phyloP scores from a whole-genome alignment of 2,797 vertebrate genomes.

The Sarcoramphus papa region DNA sequence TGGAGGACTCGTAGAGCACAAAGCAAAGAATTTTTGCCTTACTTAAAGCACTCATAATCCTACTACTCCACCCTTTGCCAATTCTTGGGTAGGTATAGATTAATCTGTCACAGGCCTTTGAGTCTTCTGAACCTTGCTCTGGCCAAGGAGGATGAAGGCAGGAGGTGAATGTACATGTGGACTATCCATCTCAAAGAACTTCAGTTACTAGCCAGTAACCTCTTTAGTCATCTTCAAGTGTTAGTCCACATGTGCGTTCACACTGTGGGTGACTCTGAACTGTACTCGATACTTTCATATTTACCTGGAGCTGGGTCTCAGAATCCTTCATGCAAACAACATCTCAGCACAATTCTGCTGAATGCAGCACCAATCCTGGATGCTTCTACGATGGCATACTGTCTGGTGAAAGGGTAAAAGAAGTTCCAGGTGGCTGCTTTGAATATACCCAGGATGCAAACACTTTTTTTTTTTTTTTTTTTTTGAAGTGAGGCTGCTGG shows the following conservation, averaged over 20 bases:
- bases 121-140: neutral
- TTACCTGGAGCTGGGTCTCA: neutral
- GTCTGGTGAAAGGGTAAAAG: neutral
- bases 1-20: neutral
- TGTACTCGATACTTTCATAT: neutral
- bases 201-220: neutral
- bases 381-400: neutral
- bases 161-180: neutral
- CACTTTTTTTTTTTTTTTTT: neutral
- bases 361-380: slow-evolving; percentile 1
- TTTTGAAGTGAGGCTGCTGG: neutral
- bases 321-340: slow-evolving; percentile 2
- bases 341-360: neutral
- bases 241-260: neutral
- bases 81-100: neutral
- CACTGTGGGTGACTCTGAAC: neutral
- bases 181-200: neutral
- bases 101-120: neutral
- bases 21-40: neutral
- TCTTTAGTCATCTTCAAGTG: neutral
- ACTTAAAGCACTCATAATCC: neutral
- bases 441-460: neutral
- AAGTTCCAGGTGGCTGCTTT: neutral
- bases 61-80: neutral
- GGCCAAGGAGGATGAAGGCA: neutral